Conservation (phyloP, 2,113 vertebrate genomes). For the Rutilus rutilus region DNA sequence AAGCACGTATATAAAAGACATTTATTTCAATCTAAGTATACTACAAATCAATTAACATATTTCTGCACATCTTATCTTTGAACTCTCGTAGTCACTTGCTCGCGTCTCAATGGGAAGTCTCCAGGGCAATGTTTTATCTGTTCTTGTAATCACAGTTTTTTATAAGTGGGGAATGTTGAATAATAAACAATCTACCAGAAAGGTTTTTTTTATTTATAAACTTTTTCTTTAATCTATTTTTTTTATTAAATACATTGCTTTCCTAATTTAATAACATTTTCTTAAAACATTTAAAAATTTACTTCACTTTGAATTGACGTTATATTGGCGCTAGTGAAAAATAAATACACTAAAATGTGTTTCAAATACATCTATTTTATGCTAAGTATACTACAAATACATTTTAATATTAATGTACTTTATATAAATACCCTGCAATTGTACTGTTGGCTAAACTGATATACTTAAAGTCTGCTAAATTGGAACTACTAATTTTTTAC, state of each 20-base stretch:
- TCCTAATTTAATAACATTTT: neutral
- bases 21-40: too few species aligned
- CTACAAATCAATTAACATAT: too few species aligned
- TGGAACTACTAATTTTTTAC: too few species aligned
- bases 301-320: neutral
- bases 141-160: neutral
- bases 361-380: too few species aligned
- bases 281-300: neutral
- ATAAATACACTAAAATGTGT: too few species aligned
- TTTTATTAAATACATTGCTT: neutral
- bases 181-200: neutral
- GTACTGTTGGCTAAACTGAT: too few species aligned
- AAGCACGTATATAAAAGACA: neutral
- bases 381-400: too few species aligned
- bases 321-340: neutral
- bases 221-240: neutral
- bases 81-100: neutral
- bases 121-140: neutral
- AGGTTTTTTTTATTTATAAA: neutral
- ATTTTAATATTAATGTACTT: too few species aligned
- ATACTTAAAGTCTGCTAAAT: too few species aligned
- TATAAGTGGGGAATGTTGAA: neutral
- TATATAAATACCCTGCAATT: too few species aligned
- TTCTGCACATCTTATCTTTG: constrained; percentile 24
- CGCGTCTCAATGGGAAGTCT: neutral